Conservation (phyloP, 2,113 vertebrate genomes). For the Tetrax tetrax region DNA sequence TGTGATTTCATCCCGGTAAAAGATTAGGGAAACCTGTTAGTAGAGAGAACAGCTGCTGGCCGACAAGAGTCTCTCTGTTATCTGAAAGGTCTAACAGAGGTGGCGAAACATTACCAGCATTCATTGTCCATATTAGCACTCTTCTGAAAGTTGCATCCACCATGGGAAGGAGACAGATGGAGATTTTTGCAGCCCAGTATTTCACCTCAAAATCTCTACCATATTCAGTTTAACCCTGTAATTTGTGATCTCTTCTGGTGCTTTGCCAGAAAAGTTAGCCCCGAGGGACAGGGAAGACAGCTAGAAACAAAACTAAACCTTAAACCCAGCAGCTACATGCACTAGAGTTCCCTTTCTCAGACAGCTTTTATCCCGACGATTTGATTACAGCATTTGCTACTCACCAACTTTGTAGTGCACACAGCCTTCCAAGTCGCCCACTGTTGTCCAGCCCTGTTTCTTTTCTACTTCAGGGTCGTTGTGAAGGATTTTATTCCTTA, state of each 20-base stretch:
- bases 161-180: not conserved
- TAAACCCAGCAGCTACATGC: not conserved
- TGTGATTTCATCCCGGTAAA: not conserved
- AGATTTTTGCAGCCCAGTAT: not conserved
- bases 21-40: not conserved
- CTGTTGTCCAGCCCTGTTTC: slow-evolving; percentile 97
- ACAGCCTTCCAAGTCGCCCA: slow-evolving; percentile 94
- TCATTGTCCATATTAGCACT: not conserved
- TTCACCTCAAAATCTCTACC: not conserved
- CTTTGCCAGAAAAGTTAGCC: not conserved
- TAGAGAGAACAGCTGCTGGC: not conserved
- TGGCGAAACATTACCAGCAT: not conserved
- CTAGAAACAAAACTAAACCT: not conserved
- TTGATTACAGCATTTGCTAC: slow-evolving; percentile 42
- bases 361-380: not conserved
- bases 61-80: not conserved
- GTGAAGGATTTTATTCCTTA: slow-evolving; percentile 98
- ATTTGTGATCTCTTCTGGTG: not conserved
- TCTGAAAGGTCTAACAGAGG: not conserved
- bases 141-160: not conserved
- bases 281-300: not conserved
- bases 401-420: slow-evolving; percentile 98
- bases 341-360: not conserved
- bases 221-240: not conserved
- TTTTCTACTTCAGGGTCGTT: slow-evolving; percentile 99